Evolutionary conservation across 35 echinoderm and acorn worm species (phyloP).

Genomic region (Apostichopus californicus): DNA sequence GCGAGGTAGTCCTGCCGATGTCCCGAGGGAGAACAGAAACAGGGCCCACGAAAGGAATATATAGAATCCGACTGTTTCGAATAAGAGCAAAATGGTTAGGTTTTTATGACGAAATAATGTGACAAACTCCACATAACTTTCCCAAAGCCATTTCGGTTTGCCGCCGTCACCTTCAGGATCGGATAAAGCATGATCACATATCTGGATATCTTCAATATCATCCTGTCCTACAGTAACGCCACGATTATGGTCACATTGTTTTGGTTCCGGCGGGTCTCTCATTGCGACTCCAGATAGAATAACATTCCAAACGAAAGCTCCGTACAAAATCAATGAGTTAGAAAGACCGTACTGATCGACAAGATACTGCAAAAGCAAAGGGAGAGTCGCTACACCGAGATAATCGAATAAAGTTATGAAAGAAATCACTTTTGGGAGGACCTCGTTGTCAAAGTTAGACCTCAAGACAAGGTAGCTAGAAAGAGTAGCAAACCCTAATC

Average conservation of each 20-base stretch:
- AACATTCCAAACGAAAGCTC: background rate
- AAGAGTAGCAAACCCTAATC: background rate
- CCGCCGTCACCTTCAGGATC: background rate
- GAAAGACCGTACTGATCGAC: background rate
- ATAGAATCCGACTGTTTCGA: background rate
- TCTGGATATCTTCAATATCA: background rate
- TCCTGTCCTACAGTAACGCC: background rate
- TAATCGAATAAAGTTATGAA: background rate
- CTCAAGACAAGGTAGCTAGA: background rate
- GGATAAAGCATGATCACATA: background rate
- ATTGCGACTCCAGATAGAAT: background rate
- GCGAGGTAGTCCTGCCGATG: background rate
- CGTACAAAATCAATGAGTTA: background rate
- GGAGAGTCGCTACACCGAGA: background rate
- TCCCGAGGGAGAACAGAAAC: slow-evolving; percentile 17
- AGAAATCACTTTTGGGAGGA: background rate
- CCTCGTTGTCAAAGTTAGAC: background rate
- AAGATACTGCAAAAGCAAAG: slow-evolving; percentile 2
- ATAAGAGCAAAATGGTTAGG: background rate
- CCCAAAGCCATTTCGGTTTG: no score
- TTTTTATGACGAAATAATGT: background rate
- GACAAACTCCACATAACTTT: background rate
- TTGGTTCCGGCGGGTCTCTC: background rate
- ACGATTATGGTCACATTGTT: background rate
- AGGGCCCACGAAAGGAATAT: slow-evolving; percentile 22